Evolutionary conservation across 2,797 vertebrate species (phyloP).

Genomic region (Macropus fuliginosus): DNA sequence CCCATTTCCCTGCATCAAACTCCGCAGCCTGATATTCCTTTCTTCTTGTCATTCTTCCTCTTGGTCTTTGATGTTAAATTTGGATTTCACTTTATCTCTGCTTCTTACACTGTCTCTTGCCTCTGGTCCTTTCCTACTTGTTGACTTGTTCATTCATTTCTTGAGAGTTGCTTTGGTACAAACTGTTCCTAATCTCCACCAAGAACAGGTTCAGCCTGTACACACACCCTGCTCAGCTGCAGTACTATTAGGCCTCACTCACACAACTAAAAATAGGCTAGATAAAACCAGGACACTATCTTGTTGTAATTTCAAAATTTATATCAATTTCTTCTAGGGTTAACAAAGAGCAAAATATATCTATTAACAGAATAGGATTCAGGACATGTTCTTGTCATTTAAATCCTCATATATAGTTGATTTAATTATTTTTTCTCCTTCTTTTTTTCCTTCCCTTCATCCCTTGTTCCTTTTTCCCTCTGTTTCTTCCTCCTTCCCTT

Average conservation of each 20-base stretch:
- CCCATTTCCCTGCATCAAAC: no score
- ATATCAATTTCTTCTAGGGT: not conserved
- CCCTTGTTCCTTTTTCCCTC: not conserved
- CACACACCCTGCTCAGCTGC: not conserved
- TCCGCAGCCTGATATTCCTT: no score
- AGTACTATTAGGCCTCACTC: not conserved
- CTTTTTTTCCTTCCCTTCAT: not conserved
- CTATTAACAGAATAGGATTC: not conserved
- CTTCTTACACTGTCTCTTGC: not conserved
- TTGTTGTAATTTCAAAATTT: not conserved
- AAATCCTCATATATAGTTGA: not conserved
- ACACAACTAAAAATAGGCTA: not conserved
- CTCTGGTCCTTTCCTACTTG: not conserved
- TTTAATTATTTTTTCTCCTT: not conserved
- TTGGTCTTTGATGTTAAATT: no score
- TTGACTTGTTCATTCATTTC: not conserved
- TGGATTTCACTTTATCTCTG: no score
- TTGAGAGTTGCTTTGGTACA: not conserved
- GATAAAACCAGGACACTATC: not conserved
- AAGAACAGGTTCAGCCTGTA: not conserved
- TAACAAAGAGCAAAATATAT: not conserved
- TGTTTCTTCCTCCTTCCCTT: not conserved
- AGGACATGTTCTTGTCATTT: not conserved
- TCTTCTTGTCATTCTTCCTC: no score
- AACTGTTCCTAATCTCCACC: not conserved